Evolutionary conservation across 1,140 invertebrate species (phyloP).

Genomic region (Mizuhopecten yessoensis): DNA sequence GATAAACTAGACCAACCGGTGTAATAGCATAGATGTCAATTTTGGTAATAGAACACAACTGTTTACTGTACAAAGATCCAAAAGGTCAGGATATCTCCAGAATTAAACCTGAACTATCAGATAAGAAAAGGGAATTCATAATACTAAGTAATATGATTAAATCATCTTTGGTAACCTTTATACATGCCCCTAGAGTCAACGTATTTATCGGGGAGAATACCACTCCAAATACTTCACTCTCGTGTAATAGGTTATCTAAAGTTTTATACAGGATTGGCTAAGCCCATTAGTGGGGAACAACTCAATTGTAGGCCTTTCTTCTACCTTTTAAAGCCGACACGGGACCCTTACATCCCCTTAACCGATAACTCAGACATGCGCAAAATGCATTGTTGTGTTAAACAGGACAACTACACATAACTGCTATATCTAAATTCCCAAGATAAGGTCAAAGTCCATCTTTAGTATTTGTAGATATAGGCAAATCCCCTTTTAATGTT

Average conservation of each 20-base stretch:
- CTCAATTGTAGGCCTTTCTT: background rate
- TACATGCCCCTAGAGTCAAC: background rate
- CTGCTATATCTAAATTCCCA: background rate
- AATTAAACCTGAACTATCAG: background rate
- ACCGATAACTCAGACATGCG: background rate
- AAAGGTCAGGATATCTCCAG: background rate
- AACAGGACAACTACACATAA: background rate
- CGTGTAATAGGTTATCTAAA: background rate
- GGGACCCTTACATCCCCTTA: background rate
- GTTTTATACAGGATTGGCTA: background rate
- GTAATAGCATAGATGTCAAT: background rate
- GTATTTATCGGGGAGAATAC: background rate
- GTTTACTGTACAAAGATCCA: background rate
- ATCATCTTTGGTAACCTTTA: constrained; percentile 6
- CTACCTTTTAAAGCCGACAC: background rate
- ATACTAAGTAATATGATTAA: constrained; percentile 14
- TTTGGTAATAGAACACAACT: background rate
- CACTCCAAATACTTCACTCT: background rate
- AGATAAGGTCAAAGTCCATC: background rate
- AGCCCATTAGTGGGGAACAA: background rate
- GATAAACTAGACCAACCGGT: background rate
- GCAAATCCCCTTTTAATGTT: background rate
- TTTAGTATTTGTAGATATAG: background rate
- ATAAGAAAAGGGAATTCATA: background rate
- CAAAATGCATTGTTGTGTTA: background rate